These are phyloP conservation scores for Drosophila pseudotakahashii DNA, from an alignment of 2,888 invertebrate species.

Conservation along the genomic window DNA sequence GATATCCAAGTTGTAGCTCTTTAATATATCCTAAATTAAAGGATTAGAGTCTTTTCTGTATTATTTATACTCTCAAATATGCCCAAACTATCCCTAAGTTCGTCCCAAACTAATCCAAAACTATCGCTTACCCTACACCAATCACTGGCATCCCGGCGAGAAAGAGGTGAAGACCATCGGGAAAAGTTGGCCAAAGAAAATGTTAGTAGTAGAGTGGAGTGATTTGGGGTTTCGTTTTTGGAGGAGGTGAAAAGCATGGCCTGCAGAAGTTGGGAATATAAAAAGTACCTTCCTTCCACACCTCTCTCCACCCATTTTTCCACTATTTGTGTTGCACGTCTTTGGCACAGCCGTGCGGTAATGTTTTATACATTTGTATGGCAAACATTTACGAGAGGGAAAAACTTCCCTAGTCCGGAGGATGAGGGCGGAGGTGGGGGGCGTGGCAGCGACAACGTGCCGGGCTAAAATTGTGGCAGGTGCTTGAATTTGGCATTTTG, in stretches of 20 bases:
- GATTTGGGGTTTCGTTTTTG: not conserved
- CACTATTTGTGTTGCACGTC: constrained; percentile 62
- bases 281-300: constrained; percentile 16
- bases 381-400: constrained; percentile 40
- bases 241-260: not conserved
- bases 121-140: constrained; percentile 14
- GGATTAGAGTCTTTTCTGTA: not conserved
- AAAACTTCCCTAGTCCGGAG: constrained; percentile 18
- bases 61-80: not conserved
- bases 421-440: not conserved
- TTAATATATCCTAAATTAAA: too few relatives aligned
- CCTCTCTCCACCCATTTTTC: not conserved
- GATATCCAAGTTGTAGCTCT: too few relatives aligned
- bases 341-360: constrained; percentile 55
- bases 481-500: constrained; percentile 76
- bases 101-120: constrained; percentile 15
- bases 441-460: constrained; percentile 63
- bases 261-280: constrained; percentile 16
- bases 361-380: constrained; percentile 54
- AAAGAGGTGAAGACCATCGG: constrained; percentile 3
- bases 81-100: constrained; percentile 3
- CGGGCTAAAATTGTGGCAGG: constrained; percentile 74
- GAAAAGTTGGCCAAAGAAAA: constrained; percentile 50
- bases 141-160: constrained; percentile 14
- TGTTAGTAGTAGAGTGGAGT: constrained; percentile 15